Evolutionary conservation across 1,140 invertebrate genomes (phyloP).

Genomic region (Drosophila baimaii): DNA sequence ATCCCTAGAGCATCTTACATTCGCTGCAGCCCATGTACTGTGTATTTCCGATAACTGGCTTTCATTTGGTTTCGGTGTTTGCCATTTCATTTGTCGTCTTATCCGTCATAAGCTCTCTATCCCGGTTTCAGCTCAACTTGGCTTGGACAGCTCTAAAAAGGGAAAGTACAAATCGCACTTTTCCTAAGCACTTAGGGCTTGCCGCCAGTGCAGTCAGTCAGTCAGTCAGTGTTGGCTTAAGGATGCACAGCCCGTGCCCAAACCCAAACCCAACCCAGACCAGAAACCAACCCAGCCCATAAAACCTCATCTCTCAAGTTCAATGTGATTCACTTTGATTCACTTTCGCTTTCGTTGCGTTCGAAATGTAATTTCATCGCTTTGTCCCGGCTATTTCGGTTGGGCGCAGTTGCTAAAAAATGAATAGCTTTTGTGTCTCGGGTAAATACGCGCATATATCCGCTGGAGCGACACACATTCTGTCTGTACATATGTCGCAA

Average conservation of each 20-base stretch:
- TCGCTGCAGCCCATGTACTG: conserved; percentile 9
- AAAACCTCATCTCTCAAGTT: conserved; percentile 43
- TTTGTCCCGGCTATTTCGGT: conserved; percentile 45
- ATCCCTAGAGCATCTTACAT: conserved; percentile 24
- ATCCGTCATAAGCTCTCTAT: conserved; percentile 47
- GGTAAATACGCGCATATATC: conserved; percentile 56
- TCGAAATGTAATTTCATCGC: conserved; percentile 56
- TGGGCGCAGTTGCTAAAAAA: conserved; percentile 66
- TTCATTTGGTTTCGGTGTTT: conserved; percentile 42
- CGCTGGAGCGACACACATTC: conserved; percentile 68
- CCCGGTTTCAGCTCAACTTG: conserved; percentile 5
- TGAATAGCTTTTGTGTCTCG: conserved; percentile 75
- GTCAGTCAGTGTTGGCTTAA: conserved; percentile 35
- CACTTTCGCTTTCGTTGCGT: conserved; percentile 69
- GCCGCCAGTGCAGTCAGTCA: conserved; percentile 27
- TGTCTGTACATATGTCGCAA: conserved; percentile 21
- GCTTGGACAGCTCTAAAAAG: conserved; percentile 55
- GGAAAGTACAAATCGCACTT: conserved; percentile 76
- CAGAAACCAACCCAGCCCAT: conserved; percentile 23
- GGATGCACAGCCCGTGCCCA: conserved; percentile 42
- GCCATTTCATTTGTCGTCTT: conserved; percentile 54
- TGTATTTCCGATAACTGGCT: conserved; percentile 17
- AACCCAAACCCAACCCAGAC: conserved; percentile 19
- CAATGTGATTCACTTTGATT: conserved; percentile 50
- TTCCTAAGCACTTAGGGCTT: conserved; percentile 55